Evolutionary conservation across 2,113 vertebrate genomes (phyloP), one percentile per base, ranked within the genome.

Genomic region (Cyanoramphus novaezelandiae): DNA sequence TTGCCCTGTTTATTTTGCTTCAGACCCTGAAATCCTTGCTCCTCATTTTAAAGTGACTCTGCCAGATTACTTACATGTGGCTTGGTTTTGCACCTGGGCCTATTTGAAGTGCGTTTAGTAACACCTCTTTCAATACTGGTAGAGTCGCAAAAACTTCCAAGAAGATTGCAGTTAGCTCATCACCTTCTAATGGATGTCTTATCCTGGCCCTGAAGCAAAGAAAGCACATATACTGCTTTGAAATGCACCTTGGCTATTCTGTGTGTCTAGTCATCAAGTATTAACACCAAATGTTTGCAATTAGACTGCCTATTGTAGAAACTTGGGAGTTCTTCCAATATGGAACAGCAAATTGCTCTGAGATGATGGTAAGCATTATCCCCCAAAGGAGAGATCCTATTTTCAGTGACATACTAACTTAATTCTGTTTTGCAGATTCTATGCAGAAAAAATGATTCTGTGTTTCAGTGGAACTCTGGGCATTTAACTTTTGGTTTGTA

Each of bases 361-460:
- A 86, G 81, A 96, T 86, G 87, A 92, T 91, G 89, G 83, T 49
- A 88, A 65, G 27, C 85, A 96, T 94, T 90, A 88, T 93, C 33
- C 37, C 44, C 90, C 44, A 31, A 39, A 92, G 84, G 78, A 88
- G 68, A 89, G 50, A 85, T 77, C 53, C 52, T 90, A 71, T 90
- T 95, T 95, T 92, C 90, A 81, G 57, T 84, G 85, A 68, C 43
- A 18, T 82, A 71, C 46, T 88, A 96, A 89, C 84, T 97, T 89
- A 95, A 95, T 96, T 97, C 81, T 96, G 43, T 74, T 96, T 96
- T 96, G 92, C 88, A 93, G 84, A 82, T 95, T 68, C n/a, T 81
- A 31, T 53, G 41, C 29, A 89, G 82, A 14, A 79, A 59, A 65
- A 69, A 67, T 12, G 0, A 57, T 84, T 33, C 29, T 64, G 7